Evolutionary conservation across 1,140 invertebrate genomes (phyloP), one percentile per base, ranked within the genome.

Genomic region (Mizuhopecten yessoensis): DNA sequence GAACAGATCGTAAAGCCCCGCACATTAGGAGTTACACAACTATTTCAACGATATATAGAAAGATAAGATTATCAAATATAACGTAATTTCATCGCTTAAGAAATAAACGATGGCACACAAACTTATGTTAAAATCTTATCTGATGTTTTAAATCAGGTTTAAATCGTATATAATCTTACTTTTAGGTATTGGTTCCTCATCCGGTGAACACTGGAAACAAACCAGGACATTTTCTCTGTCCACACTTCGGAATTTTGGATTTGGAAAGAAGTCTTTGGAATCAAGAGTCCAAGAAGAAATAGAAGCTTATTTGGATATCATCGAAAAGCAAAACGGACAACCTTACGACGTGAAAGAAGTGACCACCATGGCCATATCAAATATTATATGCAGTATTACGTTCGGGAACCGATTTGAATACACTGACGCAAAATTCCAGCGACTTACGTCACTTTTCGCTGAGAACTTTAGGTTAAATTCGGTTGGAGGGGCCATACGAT

Each of bases 301-400:
- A 10, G 33, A 89, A 15, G 45, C 34, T 29, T 92, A 92, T 23
- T n/a, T 93, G 23, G 15, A 90, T 2, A 33, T 36, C 23, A 10
- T 95, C 0, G 87, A 91, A 7, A 87, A 87, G 42, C 45, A 86
- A 34, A 33, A 89, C 17, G 88, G 87, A 15, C 10, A 45, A 20
- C 33, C 90, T 9, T 92, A 91, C 29, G 23, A 90, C 33, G 36
- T 91, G 33, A 33, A 49, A 0, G 17, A 36, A 10, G 9, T 92
- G n/a, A 57, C 92, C 2, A 33, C 57, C 20, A 86, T 75, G 98
- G 97, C 98, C 2, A 98, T 99, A 88, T 98, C 98, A 94, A 99
- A 99, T 96, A 98, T 99, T 0, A 99, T 99, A 91, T 99, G 98
- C 96, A 98, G 98, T 34, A 97, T 99, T 39, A 97, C 98, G 91